Evolutionary conservation across 2,113 vertebrate genomes (phyloP).

Genomic region (Chamaetylas fuelleborni): DNA sequence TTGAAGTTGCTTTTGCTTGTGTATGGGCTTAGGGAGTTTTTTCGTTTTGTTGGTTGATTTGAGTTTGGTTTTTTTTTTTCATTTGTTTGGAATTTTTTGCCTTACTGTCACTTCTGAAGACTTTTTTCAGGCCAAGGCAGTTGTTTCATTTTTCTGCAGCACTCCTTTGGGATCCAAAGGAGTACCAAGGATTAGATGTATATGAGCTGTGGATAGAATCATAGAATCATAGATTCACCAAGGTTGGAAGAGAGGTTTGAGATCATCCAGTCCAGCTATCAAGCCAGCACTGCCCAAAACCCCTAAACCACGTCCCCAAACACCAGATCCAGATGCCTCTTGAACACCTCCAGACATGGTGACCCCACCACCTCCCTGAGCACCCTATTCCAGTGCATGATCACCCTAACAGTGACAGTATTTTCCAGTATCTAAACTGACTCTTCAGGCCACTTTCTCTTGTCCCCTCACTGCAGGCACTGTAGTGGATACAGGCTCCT

Average conservation of each 20-base stretch:
- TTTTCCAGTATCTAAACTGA: not conserved
- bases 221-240: not conserved
- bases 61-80: not conserved
- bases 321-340: not conserved
- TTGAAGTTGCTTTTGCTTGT: not conserved
- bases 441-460: not conserved
- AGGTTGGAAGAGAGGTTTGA: not conserved
- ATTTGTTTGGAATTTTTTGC: not conserved
- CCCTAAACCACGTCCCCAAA: not conserved
- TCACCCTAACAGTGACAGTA: not conserved
- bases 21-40: not conserved
- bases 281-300: not conserved
- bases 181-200: not conserved
- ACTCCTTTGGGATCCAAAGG: not conserved
- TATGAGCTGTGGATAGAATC: not conserved
- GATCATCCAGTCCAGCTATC: too few relatives aligned
- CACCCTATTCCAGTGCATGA: not conserved
- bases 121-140: not conserved
- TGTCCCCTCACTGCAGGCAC: not conserved
- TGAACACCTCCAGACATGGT: not conserved
- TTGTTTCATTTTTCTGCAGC: not conserved
- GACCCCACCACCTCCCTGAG: not conserved
- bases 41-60: not conserved
- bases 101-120: not conserved
- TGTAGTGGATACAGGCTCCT: fast-evolving